phyloP scores from a whole-genome alignment of 2,113 vertebrate species.

The Dinomys branickii region DNA sequence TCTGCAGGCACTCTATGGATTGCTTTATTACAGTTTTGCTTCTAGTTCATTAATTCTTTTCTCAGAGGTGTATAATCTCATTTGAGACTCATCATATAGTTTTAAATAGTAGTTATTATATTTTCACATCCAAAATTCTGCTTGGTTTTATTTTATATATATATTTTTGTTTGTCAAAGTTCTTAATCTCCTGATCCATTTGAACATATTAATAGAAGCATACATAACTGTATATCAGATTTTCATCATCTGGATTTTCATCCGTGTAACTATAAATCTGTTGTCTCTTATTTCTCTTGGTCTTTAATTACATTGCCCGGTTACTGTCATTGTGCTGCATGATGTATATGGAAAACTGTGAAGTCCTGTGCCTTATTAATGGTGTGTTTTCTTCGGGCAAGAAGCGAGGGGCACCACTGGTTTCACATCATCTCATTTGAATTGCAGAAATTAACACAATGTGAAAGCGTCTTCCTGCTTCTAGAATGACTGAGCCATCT shows the following conservation, averaged over 20 bases:
- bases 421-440: constrained; percentile 5
- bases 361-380: neutral
- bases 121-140: neutral
- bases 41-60: neutral
- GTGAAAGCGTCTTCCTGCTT: neutral
- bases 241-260: neutral
- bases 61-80: neutral
- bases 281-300: neutral
- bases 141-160: neutral
- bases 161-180: neutral
- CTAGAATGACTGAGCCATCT: neutral
- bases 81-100: neutral
- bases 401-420: neutral
- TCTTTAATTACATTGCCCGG: neutral
- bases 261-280: neutral
- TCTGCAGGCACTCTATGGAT: neutral
- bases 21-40: neutral
- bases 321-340: neutral
- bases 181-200: neutral
- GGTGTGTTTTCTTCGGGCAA: neutral
- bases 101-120: neutral
- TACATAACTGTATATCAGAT: neutral
- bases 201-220: neutral
- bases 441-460: constrained; percentile 20
- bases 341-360: neutral